Evolutionary conservation across 1,140 invertebrate genomes (phyloP).

Genomic region (Paralvinella palmiformis): DNA sequence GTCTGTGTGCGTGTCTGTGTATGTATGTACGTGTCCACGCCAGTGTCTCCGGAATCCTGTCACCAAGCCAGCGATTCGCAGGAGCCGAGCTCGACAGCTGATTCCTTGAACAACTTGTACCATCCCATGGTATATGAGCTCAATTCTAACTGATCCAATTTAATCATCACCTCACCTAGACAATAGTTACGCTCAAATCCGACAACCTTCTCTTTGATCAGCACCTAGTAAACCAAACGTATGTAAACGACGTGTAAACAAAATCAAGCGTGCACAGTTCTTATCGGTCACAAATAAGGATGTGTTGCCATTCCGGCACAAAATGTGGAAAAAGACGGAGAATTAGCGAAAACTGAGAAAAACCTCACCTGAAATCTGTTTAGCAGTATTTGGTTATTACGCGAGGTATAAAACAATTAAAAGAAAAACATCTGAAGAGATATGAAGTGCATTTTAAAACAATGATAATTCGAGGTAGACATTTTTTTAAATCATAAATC

Average conservation of each 20-base stretch:
- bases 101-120: neutral
- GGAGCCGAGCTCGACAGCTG: neutral
- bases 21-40: too few species aligned
- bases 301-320: neutral
- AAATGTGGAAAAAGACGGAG: neutral
- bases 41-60: too few species aligned
- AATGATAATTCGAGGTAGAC: too few species aligned
- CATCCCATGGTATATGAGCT: neutral
- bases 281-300: conserved; percentile 7
- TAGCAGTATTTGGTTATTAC: neutral
- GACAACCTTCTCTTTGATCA: neutral
- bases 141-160: neutral
- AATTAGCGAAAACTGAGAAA: neutral
- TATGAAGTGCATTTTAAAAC: too few species aligned
- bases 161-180: neutral
- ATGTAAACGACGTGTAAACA: neutral
- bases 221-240: neutral
- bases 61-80: neutral
- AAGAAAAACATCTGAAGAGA: neutral
- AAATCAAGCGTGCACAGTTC: neutral
- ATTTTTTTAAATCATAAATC: neutral
- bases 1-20: too few species aligned
- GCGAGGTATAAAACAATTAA: neutral
- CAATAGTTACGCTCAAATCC: neutral
- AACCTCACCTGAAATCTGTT: neutral